phyloP scores from a whole-genome alignment of 2,113 vertebrate species.

The Rhabdornis inornatus region DNA sequence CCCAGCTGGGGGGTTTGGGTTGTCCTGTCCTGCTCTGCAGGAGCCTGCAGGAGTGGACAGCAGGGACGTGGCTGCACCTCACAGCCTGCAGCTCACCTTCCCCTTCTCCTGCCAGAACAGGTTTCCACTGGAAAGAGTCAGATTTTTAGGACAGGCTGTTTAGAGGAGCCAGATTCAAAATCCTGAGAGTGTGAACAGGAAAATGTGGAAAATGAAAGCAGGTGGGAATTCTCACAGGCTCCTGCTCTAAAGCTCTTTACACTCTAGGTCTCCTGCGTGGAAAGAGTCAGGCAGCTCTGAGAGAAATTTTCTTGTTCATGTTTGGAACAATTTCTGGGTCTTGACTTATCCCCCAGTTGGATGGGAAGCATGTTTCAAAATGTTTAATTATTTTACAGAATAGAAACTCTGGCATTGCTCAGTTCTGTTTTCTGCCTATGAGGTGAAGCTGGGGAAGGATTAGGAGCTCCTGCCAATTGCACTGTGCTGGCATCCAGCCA shows the following conservation, averaged over 20 bases:
- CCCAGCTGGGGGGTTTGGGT: too few species aligned
- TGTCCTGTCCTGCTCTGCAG: too few species aligned
- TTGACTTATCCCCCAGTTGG: background rate
- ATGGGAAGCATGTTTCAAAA: background rate
- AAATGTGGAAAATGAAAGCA: background rate
- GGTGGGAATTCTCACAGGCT: background rate
- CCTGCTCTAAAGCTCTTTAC: background rate
- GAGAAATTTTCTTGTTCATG: background rate
- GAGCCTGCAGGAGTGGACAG: background rate
- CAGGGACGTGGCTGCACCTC: background rate
- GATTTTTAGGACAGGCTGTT: background rate
- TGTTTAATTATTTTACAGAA: background rate
- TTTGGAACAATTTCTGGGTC: background rate
- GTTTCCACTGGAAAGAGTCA: background rate
- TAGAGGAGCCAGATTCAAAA: background rate
- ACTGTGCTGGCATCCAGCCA: background rate
- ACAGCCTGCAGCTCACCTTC: background rate
- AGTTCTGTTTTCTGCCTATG: background rate
- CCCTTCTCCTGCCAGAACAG: too few species aligned
- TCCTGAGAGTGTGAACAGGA: background rate
- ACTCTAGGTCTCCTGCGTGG: background rate
- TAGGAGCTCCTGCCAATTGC: background rate
- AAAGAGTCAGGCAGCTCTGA: background rate
- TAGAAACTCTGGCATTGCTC: background rate
- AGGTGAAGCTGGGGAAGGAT: background rate